These are phyloP conservation scores for Cynoglossus semilaevis DNA, from an alignment of 2,113 vertebrate species.

Conservation along the genomic window DNA sequence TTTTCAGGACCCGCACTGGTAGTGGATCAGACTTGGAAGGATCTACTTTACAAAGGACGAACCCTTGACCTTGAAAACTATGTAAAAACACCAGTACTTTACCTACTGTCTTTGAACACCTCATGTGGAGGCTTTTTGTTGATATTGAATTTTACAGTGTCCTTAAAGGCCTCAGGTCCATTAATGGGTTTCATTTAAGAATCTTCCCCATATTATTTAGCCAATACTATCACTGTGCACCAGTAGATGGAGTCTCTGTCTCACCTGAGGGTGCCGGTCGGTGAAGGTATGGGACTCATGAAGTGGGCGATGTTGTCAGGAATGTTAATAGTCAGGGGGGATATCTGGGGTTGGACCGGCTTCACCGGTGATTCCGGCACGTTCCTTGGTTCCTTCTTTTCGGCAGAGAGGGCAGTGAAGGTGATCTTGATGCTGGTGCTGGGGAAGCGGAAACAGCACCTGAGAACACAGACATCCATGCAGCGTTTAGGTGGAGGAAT, in stretches of 20 bases:
- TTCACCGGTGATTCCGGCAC: constrained; percentile 90
- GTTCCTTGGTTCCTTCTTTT: constrained; percentile 92
- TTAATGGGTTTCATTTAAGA: neutral
- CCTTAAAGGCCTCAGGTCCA: no score
- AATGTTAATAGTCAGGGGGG: constrained; percentile 98
- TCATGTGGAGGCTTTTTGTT: no score
- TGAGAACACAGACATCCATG: constrained; percentile 41
- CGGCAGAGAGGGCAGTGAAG: constrained; percentile 91
- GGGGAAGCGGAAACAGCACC: constrained; percentile 97
- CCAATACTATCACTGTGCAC: neutral
- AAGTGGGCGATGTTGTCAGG: constrained; percentile 97
- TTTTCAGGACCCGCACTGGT: no score
- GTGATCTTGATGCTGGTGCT: constrained; percentile 99
- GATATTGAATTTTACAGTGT: no score
- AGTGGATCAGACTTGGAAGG: no score
- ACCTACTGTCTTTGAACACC: no score
- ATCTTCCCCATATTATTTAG: no score
- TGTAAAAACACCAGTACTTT: no score
- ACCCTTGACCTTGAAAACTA: no score
- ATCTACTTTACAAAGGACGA: no score
- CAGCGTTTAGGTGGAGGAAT: no score
- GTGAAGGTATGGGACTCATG: constrained; percentile 96
- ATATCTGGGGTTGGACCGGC: constrained; percentile 92
- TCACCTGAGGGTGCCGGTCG: constrained; percentile 97
- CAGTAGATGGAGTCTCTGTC: neutral